Evolutionary conservation across 1,140 invertebrate genomes (phyloP), one percentile per base, ranked within the genome.

Genomic region (Drosophila bocqueti): DNA sequence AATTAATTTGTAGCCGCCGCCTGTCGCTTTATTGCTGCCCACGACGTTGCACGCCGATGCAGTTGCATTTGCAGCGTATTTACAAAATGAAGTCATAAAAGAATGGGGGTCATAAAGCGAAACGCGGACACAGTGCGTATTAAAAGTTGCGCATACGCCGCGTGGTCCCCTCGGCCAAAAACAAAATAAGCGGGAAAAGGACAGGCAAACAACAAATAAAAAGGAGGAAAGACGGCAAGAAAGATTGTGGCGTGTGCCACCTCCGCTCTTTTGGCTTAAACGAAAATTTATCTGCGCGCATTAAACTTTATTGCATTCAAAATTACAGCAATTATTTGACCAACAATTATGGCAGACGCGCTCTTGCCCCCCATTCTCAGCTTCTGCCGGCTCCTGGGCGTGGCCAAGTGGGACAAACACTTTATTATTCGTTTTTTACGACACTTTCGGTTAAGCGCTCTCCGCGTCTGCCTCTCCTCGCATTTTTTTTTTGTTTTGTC

Each of bases 251-350:
- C 60, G 67, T 63, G 66, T 57, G 69, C 49, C 76, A 73, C 60
- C 69, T 73, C 71, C 71, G 68, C 71, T 38, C 68, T 36, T 59
- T 76, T 69, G 81, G 84, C 84, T 90, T 89, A 89, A 89, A 90
- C 84, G 84, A 75, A 90, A 90, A 90, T 89, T 89, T 89, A 89
- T 89, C 84, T 84, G 60, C 46, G 57, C 77, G 31, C 81, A 84
- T 89, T 89, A 89, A 89, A 90, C 68, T 89, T 89, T 78, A 89
- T 89, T 74, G 78, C 85, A 76, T 75, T 81, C 81, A 84, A 90
- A 89, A 89, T 89, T 90, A 81, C 71, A 76, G 85, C 84, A 79
- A 90, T 89, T 85, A 89, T 89, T 84, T 75, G 85, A 78, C 73
- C 74, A 78, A 68, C 83, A 87, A 87, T 87, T 87, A 87, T 89